These are phyloP conservation scores for Eutolmus rufibarbis DNA, from an alignment of 2,888 invertebrate species.

Conservation along the genomic window DNA sequence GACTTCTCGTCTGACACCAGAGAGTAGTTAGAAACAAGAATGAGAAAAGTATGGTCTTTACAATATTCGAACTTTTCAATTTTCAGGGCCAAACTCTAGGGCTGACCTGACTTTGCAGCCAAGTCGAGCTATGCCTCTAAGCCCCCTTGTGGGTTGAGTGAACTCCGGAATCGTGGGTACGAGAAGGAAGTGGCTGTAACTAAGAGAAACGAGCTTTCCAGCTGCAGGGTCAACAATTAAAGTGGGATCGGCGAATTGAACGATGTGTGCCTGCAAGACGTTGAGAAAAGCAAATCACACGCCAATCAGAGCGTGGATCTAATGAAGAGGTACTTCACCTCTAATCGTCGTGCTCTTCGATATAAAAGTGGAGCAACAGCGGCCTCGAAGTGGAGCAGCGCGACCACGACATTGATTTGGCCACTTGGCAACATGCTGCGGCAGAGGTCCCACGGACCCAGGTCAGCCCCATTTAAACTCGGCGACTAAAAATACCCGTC, in stretches of 20 bases:
- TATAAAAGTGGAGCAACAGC: neutral
- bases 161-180: neutral
- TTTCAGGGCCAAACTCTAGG: neutral
- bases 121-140: too few relatives aligned
- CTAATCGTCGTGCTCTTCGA: neutral
- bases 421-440: neutral
- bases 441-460: neutral
- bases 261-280: neutral
- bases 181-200: neutral
- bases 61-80: neutral
- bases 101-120: neutral
- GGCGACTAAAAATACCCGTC: neutral
- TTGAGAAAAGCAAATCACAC: conserved; percentile 3
- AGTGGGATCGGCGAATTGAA: neutral
- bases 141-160: neutral
- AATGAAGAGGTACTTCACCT: neutral
- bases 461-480: neutral
- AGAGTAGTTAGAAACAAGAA: neutral
- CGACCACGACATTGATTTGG: neutral
- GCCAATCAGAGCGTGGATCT: neutral
- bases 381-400: neutral
- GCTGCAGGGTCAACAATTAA: neutral
- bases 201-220: neutral
- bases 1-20: neutral
- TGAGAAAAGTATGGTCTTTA: too few relatives aligned